A percentile compares a stretch with the other conserved stretches of the same genome.
phyloP scores from a whole-genome alignment of 2,797 vertebrate species.

The Melanotaenia pygmaea region DNA sequence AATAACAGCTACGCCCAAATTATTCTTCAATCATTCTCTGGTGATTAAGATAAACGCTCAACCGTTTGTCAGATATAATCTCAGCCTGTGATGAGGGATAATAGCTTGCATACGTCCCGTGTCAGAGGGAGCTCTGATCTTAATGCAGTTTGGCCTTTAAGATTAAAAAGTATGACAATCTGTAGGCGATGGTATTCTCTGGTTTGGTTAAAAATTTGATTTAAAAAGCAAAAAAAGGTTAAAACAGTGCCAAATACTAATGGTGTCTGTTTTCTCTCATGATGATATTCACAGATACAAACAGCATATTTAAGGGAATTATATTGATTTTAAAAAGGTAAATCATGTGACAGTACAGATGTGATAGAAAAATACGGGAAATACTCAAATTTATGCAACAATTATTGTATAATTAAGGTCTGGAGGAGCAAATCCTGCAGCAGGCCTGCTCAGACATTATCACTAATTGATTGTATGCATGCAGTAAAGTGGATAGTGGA shows the following conservation, averaged over 20 bases:
- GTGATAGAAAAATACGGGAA: neutral
- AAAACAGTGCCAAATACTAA: neutral
- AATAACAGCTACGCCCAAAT: constrained; percentile 25
- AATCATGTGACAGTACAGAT: neutral
- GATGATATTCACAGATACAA: neutral
- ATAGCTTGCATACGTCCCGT: constrained; percentile 35
- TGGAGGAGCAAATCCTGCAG: neutral
- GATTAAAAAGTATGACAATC: constrained; percentile 35
- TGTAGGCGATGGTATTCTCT: neutral
- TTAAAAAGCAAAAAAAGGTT: neutral
- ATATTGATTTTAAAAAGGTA: neutral
- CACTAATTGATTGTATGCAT: neutral
- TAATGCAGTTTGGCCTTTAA: constrained; percentile 8
- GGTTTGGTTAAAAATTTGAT: neutral
- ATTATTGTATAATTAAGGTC: neutral
- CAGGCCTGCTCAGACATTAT: neutral
- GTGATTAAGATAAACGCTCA: constrained; percentile 25
- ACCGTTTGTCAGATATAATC: constrained; percentile 15
- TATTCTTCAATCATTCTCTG: constrained; percentile 35
- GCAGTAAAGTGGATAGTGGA: neutral
- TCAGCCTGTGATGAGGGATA: constrained; percentile 31
- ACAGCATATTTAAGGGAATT: neutral
- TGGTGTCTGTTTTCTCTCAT: neutral
- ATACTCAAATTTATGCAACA: neutral
- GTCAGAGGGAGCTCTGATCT: constrained; percentile 7